A percentile compares a stretch with the other conserved stretches of the same genome.
Conservation (phyloP, 1,140 invertebrate genomes). For the silkworm (Bombyx mori) region DNA sequence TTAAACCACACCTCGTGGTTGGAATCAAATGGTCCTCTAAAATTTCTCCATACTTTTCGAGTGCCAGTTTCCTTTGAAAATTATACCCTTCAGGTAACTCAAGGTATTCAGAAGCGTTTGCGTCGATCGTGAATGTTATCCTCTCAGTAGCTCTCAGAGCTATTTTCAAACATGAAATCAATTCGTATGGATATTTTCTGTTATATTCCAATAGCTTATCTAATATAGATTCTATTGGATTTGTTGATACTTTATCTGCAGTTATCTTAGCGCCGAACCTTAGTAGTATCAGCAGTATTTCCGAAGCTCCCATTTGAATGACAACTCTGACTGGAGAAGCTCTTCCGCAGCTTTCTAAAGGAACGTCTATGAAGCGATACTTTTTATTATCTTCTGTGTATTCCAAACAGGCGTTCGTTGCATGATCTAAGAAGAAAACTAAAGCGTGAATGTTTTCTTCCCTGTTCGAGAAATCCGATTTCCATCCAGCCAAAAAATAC, state of each 20-base stretch:
- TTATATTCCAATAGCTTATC: conserved; percentile 76
- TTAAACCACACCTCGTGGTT: conserved; percentile 72
- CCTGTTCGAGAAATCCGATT: conserved; percentile 83
- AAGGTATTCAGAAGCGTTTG: conserved; percentile 36
- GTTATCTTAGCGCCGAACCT: conserved; percentile 77
- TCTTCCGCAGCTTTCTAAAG: conserved; percentile 82
- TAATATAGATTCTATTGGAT: conserved; percentile 73
- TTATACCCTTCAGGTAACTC: conserved; percentile 57
- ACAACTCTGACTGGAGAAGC: conserved; percentile 78
- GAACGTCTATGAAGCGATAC: conserved; percentile 81
- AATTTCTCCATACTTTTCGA: conserved; percentile 76
- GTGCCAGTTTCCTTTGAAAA: conserved; percentile 69
- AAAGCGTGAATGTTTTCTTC: conserved; percentile 83
- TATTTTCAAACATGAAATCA: conserved; percentile 78
- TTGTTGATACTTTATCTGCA: conserved; percentile 59
- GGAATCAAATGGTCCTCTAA: conserved; percentile 76
- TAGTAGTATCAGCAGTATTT: conserved; percentile 81
- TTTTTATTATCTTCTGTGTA: conserved; percentile 61
- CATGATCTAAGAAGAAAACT: conserved; percentile 83
- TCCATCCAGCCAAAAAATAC: conserved; percentile 85
- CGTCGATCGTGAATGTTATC: conserved; percentile 52
- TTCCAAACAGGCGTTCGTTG: conserved; percentile 72
- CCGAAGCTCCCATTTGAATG: conserved; percentile 78
- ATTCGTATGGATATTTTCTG: conserved; percentile 76
- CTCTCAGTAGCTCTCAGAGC: conserved; percentile 74